Evolutionary conservation across 2,113 vertebrate species (phyloP).

Genomic region (Phrynosoma blainvillii): DNA sequence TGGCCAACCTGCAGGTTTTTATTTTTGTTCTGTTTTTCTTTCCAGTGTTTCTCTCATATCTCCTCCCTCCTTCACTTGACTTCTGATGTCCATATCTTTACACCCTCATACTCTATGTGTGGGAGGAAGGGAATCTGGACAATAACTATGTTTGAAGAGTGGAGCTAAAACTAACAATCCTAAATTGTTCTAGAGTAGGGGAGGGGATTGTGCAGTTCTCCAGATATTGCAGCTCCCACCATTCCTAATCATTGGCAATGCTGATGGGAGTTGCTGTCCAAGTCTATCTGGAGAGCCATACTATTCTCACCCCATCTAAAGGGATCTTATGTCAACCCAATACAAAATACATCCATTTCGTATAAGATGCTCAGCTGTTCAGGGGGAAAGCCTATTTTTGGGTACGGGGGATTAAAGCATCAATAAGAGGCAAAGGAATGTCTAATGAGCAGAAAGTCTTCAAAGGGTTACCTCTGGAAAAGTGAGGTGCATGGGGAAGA

Average conservation of each 20-base stretch:
- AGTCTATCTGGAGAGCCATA: too few species aligned
- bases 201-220: too few species aligned
- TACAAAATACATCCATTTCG: not conserved
- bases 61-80: too few species aligned
- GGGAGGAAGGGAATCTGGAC: not conserved
- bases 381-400: not conserved
- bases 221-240: too few species aligned
- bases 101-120: too few species aligned
- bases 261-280: too few species aligned
- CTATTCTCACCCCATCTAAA: too few species aligned
- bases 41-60: not conserved
- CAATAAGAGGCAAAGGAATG: not conserved
- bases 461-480: not conserved
- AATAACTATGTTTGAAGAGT: not conserved
- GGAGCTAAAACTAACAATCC: not conserved
- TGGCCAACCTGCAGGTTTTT: too few species aligned
- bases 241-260: too few species aligned
- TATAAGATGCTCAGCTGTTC: not conserved
- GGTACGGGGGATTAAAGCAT: not conserved
- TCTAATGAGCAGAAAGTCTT: not conserved
- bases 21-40: not conserved
- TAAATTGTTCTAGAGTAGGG: not conserved
- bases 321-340: not conserved
- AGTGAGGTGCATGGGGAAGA: constrained; percentile 11
- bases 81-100: not conserved